Evolutionary conservation across 2,888 invertebrate genomes (phyloP), one percentile per base, ranked within the genome.

Genomic region (Rotaria socialis): DNA sequence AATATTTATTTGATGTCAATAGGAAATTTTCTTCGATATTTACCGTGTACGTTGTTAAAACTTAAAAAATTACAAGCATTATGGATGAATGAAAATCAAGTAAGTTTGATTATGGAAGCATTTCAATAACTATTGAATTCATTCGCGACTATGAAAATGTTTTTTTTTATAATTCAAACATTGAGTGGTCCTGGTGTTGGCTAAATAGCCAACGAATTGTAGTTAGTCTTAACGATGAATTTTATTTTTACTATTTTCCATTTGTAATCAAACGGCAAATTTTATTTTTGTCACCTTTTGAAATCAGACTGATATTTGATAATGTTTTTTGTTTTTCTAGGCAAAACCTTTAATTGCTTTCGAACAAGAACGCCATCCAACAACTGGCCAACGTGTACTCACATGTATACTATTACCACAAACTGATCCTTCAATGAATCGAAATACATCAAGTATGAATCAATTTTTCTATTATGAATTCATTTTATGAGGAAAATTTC

Each of bases 1-100:
- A 8, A 16, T 16, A 41, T 41, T 43, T 43, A 16, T 47, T 11
- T 22, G 11, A 4, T 43, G 0, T 24, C 10, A 43, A 22, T 47
- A 80, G 75, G 85, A 27, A 86, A 86, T 43, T 41, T 58, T 74
- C 75, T 86, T 56, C 74, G 85, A 50, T 85, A 56, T 85, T 75
- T 87, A 55, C 87, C 87, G 1, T 85, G 60, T 84, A 85, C 84
- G 43, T 41, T 87, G 10, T n/a, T 85, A 35, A 87, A 87, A 84
- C 35, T 87, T 52, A 85, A 85, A 74, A 85, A 87, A 10, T 58
- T 87, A 50, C 85, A 87, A 84, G 87, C 87, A 41, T 56, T 87
- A 35, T 87, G 87, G 87, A 55, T 87, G n/a, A 85, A 84, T 19
- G 87, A 87, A 43, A 87, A 87, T 87, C 87, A 87, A 41, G 86